Evolutionary conservation across 2,113 vertebrate species (phyloP), one percentile per base, ranked within the genome.

Genomic region (Phylloscopus trochiloides): DNA sequence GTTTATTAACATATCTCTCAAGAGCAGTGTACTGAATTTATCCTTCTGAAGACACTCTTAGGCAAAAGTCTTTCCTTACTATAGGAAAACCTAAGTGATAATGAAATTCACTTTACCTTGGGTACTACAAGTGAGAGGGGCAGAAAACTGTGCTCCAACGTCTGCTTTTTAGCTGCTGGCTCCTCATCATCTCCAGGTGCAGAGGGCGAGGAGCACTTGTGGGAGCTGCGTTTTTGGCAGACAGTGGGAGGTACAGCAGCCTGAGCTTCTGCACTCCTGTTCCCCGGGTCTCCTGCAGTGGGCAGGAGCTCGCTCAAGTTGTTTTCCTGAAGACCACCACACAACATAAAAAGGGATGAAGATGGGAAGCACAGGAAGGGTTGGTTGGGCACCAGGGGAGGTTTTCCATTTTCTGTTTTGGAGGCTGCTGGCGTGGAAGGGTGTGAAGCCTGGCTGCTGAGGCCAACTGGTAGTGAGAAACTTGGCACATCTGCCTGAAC

Each of bases 261-360:
- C 9, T 92, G 86, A 51, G 48, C 52, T 62, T 94, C 87, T 5
- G 36, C 17, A 13, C 25, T 73, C 59, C 45, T 32, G 26, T 57
- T 29, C 12, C 59, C 67, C 14, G 42, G 7, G 1, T 96, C 96
- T 31, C 63, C 51, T 28, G 73, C 19, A 31, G 62, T 5, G 1
- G 40, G 19, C 19, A 54, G 26, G 31, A 36, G 91, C 65, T 93
- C 90, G 0, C 19, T 86, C 31, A 38, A 19, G 34, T 83, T 90
- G 19, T 66, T 91, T 47, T 97, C 97, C 45, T 76, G 97, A 67
- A 96, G 86, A 65, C 88, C 70, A 7, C 98, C 92, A 7, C 97
- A 99, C 57, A 99, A 86, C 98, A 99, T 98, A 82, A 99, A 97
- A 71, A 99, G 90, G 1, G 99, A 98, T 21, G 98, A 95, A 82